phyloP scores from a whole-genome alignment of 2,113 vertebrate species.

The Numida meleagris region DNA sequence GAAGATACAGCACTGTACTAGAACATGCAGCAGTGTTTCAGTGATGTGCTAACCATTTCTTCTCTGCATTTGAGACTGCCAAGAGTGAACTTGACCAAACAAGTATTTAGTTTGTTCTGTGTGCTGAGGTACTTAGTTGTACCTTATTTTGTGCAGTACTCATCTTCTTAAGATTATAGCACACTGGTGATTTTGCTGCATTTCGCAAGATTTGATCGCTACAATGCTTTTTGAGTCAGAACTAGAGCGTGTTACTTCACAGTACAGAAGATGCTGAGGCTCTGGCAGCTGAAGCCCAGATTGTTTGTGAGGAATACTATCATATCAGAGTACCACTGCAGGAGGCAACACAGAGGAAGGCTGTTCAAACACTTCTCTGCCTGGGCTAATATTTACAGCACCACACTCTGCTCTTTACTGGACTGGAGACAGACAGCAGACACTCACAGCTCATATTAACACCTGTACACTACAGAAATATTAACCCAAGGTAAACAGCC shows the following conservation, averaged over 20 bases:
- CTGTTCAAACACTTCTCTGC: constrained; percentile 40
- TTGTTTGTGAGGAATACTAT: neutral
- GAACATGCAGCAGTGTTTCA: neutral
- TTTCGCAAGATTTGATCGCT: neutral
- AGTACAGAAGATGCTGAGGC: neutral
- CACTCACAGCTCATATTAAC: constrained; percentile 21
- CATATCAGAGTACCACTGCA: neutral
- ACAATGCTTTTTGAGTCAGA: neutral
- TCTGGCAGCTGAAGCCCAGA: neutral
- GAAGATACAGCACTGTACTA: neutral
- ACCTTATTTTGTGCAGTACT: neutral
- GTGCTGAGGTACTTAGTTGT: neutral
- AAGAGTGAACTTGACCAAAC: neutral
- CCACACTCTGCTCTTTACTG: neutral
- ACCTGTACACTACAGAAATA: constrained; percentile 61
- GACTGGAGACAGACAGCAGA: constrained; percentile 5
- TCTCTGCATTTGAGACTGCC: neutral
- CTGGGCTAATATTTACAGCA: constrained; percentile 50
- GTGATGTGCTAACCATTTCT: neutral
- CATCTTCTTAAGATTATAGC: neutral
- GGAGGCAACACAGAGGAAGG: constrained; percentile 3
- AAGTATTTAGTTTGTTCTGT: neutral
- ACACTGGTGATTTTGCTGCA: neutral
- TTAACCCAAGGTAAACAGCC: constrained; percentile 63
- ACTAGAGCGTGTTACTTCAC: neutral